Base-by-base conservation (phyloP, 2,888 invertebrate species). In the Phragmatobia fuliginosa region DNA sequence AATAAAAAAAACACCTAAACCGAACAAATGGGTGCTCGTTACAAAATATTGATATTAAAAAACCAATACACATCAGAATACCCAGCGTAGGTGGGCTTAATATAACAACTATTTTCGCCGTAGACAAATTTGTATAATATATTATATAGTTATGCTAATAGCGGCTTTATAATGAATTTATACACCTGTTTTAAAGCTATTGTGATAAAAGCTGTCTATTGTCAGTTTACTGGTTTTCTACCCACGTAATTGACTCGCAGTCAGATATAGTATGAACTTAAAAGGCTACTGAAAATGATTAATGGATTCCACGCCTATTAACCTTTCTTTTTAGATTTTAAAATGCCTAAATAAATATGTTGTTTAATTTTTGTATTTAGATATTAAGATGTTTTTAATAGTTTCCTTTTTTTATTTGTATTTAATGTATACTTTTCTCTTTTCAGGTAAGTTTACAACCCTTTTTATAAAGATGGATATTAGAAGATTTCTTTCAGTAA, bases 101-200 rank as follows among this genome's bases (percentile, higher is more conserved):
- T 72, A 68, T 66, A 65, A 58, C 36, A 11, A 67, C 67, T 18
- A 68, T 70, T 70, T 64, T 69, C 66, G 68, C 25, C 1, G 16
- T 21, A 11, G 56, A 76, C 70, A 62, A 72, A 70, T 75, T 72
- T 32, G n/a, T 69, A 68, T 65, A 36, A 61, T 59, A 67, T 65
- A 74, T 62, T 61, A 66, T 21, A 66, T 67, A 25, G 25, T 52
- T 52, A 73, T 71, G 67, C 59, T 73, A 77, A 71, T 73, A 33
- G 58, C 45, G 16, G 32, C 11, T n/a, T 33, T 25, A 62, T 33
- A 65, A 59, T 69, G 60, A 72, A 78, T 52, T 61, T 63, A 70
- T 38, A 76, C 78, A 80, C 60, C 70, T 73, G 73, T 68, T 76
- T 70, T 67, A 73, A 33, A 58, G 32, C 67, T 58, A 64, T 31